Base-by-base conservation (phyloP, 2,888 invertebrate genomes). In the Boloria selene region DNA sequence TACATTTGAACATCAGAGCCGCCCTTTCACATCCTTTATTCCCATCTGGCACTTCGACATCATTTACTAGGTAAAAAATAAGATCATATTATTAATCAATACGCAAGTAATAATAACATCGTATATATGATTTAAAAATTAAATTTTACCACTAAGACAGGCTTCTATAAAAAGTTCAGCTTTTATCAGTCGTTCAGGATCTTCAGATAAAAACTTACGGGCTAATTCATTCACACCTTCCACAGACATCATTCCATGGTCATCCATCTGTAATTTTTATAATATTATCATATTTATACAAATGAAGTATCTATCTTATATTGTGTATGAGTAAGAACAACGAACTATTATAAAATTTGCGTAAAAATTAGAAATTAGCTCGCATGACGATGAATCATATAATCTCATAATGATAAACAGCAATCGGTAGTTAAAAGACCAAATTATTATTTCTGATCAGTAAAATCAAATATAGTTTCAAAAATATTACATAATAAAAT, bases 1-100 rank as follows among this genome's bases (percentile, higher is more conserved):
- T 78, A 56, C 87, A 87, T 61, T 81, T 75, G 71, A 81, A 86
- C 5, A 87, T 79, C 14, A 86, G 69, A 2, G 78, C 80, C 14
- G 87, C 87, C 70, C 87, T 78, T 0, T 87, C 86, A 64, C 87
- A 87, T 1, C 87, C 87, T 62, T 74, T 78, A 0, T 62, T 70
- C 0, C 83, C 86, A 65, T 87, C 86, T n/a, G 62, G 75, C 1
- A 87, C 86, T 22, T 70, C 18, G 16, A 74, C 73, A 53, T 79
- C 75, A 52, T 82, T 81, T 16, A 83, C 83, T 83, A 70, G 14
- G 70, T n/a, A 77, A 76, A 44, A 22, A 18, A 13, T 22, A 18
- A 26, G 10, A 13, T 44, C 2, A 10, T 3, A 38, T 38, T 3
- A 38, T 38, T 10, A 31, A 31, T 31, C 10, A 38, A 38, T 38